A percentile compares a stretch with the other conserved stretches of the same genome.
These are phyloP conservation scores for Eciton burchellii DNA, from an alignment of 1,140 invertebrate genomes.

Conservation along the genomic window DNA sequence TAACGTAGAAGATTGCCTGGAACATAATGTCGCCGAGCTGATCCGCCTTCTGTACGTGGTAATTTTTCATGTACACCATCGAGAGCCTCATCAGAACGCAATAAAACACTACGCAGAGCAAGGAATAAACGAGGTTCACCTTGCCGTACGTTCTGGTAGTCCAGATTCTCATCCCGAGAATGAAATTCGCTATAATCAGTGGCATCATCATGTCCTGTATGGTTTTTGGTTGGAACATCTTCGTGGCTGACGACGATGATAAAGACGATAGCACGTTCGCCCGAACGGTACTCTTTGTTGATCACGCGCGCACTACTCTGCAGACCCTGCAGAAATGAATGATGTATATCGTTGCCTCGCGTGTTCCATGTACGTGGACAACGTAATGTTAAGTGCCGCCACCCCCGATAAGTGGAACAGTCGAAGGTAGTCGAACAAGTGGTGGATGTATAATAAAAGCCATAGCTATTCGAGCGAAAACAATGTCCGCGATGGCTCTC, in stretches of 20 bases:
- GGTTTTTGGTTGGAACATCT: conserved; percentile 39
- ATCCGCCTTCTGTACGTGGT: neutral
- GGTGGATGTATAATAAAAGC: conserved; percentile 1
- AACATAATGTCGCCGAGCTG: conserved; percentile 2
- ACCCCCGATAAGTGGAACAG: neutral
- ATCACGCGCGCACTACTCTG: neutral
- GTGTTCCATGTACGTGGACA: conserved; percentile 21
- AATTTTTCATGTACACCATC: neutral
- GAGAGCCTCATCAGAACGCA: neutral
- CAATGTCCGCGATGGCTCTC: neutral
- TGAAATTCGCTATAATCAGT: neutral
- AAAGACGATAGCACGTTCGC: neutral
- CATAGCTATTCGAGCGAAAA: neutral
- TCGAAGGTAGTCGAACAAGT: neutral
- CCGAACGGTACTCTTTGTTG: neutral
- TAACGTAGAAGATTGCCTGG: conserved; percentile 28
- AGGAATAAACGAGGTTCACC: neutral
- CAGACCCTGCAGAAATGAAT: conserved; percentile 35
- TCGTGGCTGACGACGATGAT: neutral
- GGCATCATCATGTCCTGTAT: conserved; percentile 18
- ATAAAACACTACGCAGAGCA: neutral
- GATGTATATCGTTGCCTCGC: conserved; percentile 8
- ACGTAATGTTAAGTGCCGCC: conserved; percentile 42
- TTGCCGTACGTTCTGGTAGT: neutral
- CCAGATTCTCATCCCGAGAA: conserved; percentile 32